A percentile compares a stretch with the other conserved stretches of the same genome.
Conservation (phyloP, 2,797 vertebrate species). For the Cottoperca gobio region DNA sequence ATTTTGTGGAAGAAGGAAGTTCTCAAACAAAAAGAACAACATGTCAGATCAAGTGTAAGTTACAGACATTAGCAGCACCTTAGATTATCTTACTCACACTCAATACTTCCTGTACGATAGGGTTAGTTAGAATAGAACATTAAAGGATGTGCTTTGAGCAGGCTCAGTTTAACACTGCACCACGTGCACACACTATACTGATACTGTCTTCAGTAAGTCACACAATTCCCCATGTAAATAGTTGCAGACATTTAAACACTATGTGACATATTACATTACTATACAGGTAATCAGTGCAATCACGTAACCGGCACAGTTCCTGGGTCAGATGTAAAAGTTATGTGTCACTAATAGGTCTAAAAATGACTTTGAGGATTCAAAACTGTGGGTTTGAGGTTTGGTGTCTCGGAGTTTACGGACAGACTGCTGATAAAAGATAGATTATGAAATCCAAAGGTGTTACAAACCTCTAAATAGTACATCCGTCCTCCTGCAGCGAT, state of each 20-base stretch:
- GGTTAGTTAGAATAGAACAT: too few relatives aligned
- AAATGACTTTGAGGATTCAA: not conserved
- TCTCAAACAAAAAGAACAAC: not conserved
- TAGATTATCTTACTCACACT: too few relatives aligned
- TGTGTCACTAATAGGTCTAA: not conserved
- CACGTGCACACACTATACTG: too few relatives aligned
- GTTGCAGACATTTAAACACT: too few relatives aligned
- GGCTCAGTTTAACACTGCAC: too few relatives aligned
- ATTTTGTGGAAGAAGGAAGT: slow-evolving; percentile 2
- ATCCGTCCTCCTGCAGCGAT: not conserved
- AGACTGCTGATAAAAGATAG: slow-evolving; percentile 2
- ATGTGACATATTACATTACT: too few relatives aligned
- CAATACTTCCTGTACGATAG: too few relatives aligned
- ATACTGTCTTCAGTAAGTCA: too few relatives aligned
- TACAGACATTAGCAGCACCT: not conserved
- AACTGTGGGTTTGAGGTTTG: not conserved
- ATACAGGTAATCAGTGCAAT: too few relatives aligned
- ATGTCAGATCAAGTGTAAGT: not conserved
- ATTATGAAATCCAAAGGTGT: not conserved
- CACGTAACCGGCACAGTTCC: slow-evolving; percentile 7
- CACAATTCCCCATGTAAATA: too few relatives aligned
- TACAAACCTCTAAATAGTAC: not conserved
- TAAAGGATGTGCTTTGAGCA: too few relatives aligned
- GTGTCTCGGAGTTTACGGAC: not conserved
- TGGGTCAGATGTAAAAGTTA: not conserved